Evolutionary conservation across 1,140 invertebrate species (phyloP).

Genomic region (Agrypnia vestita): DNA sequence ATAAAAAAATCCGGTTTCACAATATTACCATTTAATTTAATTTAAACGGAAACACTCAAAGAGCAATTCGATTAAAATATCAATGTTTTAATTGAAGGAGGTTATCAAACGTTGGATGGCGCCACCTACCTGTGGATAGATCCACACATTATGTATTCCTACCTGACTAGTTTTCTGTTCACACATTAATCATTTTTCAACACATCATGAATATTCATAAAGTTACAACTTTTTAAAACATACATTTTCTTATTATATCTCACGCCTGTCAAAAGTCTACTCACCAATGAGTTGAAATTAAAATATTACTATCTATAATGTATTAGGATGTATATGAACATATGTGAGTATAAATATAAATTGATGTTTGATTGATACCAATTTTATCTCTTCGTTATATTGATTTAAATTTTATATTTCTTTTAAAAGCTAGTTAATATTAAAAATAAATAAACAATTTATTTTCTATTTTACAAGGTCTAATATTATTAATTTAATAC

Average conservation of each 20-base stretch:
- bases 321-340: neutral
- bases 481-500: too few species aligned
- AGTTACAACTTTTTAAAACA: constrained; percentile 18
- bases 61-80: constrained; percentile 21
- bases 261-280: constrained; percentile 37
- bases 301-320: constrained; percentile 25
- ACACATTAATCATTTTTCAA: constrained; percentile 56
- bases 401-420: too few species aligned
- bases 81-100: constrained; percentile 19
- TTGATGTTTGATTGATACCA: neutral
- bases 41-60: constrained; percentile 2
- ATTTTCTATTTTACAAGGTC: too few species aligned
- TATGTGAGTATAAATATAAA: neutral
- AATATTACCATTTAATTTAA: neutral
- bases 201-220: constrained; percentile 41
- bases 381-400: too few species aligned
- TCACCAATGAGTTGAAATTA: constrained; percentile 1
- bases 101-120: constrained; percentile 16
- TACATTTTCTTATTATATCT: constrained; percentile 45
- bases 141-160: neutral
- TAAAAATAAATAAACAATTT: too few species aligned
- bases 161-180: constrained; percentile 35
- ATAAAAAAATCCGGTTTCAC: too few species aligned
- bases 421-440: too few species aligned
- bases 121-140: neutral